Base-by-base conservation (phyloP, 92 coral and sea anemone genomes). In the Palythoa grandis region DNA sequence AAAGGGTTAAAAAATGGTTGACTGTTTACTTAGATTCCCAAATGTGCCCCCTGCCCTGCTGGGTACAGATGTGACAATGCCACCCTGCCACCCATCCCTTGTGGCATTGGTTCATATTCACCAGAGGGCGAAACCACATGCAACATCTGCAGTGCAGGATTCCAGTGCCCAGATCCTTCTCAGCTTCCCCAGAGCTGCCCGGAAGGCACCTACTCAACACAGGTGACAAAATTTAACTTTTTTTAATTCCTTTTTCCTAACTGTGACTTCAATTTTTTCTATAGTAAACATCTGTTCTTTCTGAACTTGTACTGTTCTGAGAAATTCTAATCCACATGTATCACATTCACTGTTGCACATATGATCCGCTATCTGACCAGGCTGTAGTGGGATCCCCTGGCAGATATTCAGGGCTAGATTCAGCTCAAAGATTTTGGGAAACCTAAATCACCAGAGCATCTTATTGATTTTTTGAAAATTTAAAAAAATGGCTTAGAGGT, bases 141-240 rank as follows among this genome's bases (percentile, higher is more conserved):
- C 75, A 87, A 66, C 56, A 80, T 86, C 79, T 96, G 99, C 75
- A 67, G 87, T 82, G 91, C 94, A 13, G 99, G 99, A 37, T 88
- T 93, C 71, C 93, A 95, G n/a, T 97, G 99, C 66, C 84, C 95
- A 53, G 99, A 97, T 76, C 99, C 99, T 19, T 92, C 92, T 23
- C 91, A 88, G 84, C 58, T 86, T 24, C 99, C 97, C 15, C 82
- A 90, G 82, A 72, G 86, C 70, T 97, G 99, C 78, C 76, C 93
- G 19, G 86, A 22, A 70, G 99, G 99, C 47, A 95, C 97, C 15
- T 95, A 94, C 90, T 92, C 98, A 23, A 73, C 58, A 39, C 73
- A 74, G 88, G 99, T 97, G 77, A 88, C 39, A 23, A 11, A 11
- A 69, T 29, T 11, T 69, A 69, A 25, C n/a, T 29, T 4, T 69